Evolutionary conservation across 1,140 invertebrate species (phyloP).

Genomic region (Drosophila insularis): DNA sequence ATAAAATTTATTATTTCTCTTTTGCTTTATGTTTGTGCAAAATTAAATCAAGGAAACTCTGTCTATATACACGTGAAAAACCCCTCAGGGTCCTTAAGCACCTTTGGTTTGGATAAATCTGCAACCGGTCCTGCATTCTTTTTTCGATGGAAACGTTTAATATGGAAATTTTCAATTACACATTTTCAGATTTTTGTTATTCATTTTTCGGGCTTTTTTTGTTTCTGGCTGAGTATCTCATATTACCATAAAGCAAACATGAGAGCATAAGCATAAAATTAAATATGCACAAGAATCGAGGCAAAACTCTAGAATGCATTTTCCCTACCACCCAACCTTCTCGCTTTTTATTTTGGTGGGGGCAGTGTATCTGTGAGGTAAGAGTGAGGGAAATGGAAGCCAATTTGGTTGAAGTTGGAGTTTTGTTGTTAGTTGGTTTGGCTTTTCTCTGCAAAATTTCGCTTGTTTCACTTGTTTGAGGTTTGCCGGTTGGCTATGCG

Average conservation of each 20-base stretch:
- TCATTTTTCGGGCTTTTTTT: constrained; percentile 40
- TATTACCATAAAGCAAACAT: constrained; percentile 77
- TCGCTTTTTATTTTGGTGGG: background rate
- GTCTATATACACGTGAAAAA: no score
- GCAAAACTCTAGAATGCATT: constrained; percentile 53
- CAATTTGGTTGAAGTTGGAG: constrained; percentile 7
- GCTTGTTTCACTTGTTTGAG: constrained; percentile 48
- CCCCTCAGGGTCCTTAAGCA: no score
- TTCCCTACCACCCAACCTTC: constrained; percentile 30
- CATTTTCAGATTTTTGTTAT: constrained; percentile 12
- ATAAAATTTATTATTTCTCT: no score
- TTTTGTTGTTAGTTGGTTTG: constrained; percentile 1
- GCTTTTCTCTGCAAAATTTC: constrained; percentile 40
- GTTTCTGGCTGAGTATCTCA: constrained; percentile 60
- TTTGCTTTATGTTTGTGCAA: no score
- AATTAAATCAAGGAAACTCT: no score
- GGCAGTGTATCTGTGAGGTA: background rate
- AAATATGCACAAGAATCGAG: constrained; percentile 70
- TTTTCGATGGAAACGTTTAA: constrained; percentile 1
- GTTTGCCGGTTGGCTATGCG: constrained; percentile 16
- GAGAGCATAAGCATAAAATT: constrained; percentile 77
- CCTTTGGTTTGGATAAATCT: background rate
- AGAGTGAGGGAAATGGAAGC: background rate
- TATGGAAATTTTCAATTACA: constrained; percentile 31
- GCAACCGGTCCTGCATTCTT: background rate